Base-by-base conservation (phyloP, 2,797 vertebrate species). In the Chloroceryle amazona region DNA sequence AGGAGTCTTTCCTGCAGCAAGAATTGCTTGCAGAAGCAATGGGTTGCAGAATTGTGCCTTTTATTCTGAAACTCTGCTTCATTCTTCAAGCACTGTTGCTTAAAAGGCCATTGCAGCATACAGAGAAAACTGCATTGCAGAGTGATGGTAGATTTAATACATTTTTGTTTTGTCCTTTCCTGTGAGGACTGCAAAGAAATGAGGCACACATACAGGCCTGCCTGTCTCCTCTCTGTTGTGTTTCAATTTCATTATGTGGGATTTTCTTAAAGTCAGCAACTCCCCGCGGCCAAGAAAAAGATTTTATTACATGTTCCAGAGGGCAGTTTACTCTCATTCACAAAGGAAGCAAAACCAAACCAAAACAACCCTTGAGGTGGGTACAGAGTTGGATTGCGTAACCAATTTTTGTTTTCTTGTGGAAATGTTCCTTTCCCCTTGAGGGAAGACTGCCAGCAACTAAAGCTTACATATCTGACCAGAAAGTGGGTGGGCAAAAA, bases 241-340 rank as follows among this genome's bases (percentile, higher is more conserved):
- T 89, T 96, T 86, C 73, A 68, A 11, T 91, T 94, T 95, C 72
- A 76, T 92, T 92, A 49, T 73, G 58, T 76, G 87, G 74, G 62
- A 55, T 97, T 97, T 96, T 93, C 71, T 96, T 83, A 39, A 94
- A 89, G 86, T 87, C 93, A 89, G 80, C 76, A 83, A 55, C 35
- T 95, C 81, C 83, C 89, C 1, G 6, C 65, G 89, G 85, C 86
- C 79, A 84, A 92, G 44, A 91, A 62, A 88, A 93, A 89, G 54
- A 68, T 60, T 95, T 91, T 88, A 88, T 94, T 93, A 21, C 60
- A 41, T 47, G 28, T 96, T 93, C 65, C 87, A 81, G 57, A 85
- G 93, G 63, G 41, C 51, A 75, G n/a, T 81, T 90, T 90, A 70
- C 87, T 85, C 72, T 88, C 71, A 82, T 94, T 96, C 76, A 87